A percentile compares a stretch with the other conserved stretches of the same genome.
Conservation (phyloP, 2,113 vertebrate genomes). For the Grammomys dolichurus region DNA sequence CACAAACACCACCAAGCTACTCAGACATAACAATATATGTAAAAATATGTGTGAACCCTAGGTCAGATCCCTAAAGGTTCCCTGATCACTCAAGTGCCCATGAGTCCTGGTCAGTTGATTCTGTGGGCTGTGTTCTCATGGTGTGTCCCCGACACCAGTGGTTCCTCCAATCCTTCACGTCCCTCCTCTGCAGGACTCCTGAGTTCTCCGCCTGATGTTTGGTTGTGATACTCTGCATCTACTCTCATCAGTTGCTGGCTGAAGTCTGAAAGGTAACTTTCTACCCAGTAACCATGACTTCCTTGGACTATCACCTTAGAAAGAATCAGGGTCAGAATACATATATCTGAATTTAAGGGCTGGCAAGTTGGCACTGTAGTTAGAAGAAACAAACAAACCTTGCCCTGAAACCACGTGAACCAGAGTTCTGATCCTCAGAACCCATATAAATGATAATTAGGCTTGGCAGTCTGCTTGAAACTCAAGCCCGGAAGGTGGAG, state of each 20-base stretch:
- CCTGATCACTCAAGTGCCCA: background rate
- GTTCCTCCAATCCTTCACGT: background rate
- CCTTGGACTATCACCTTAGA: constrained; percentile 26
- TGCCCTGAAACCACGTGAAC: background rate
- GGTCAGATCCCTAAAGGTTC: background rate
- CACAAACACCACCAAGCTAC: background rate
- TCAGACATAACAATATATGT: background rate
- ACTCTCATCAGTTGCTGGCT: background rate
- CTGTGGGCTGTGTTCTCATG: background rate
- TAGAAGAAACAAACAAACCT: background rate
- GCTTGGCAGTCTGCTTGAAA: background rate
- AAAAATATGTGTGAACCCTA: background rate
- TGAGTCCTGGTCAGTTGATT: background rate
- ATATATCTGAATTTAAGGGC: background rate
- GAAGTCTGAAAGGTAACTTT: background rate
- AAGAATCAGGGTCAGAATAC: constrained; percentile 7
- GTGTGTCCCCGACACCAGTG: background rate
- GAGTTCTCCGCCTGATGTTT: no score
- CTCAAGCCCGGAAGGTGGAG: background rate
- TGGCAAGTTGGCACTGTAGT: no score
- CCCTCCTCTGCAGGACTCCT: background rate
- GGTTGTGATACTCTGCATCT: background rate
- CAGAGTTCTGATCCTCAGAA: background rate
- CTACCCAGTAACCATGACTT: constrained; percentile 37
- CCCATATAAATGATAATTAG: background rate